Conservation (phyloP, 2,797 vertebrate genomes). For the Sebastes nivosus region DNA sequence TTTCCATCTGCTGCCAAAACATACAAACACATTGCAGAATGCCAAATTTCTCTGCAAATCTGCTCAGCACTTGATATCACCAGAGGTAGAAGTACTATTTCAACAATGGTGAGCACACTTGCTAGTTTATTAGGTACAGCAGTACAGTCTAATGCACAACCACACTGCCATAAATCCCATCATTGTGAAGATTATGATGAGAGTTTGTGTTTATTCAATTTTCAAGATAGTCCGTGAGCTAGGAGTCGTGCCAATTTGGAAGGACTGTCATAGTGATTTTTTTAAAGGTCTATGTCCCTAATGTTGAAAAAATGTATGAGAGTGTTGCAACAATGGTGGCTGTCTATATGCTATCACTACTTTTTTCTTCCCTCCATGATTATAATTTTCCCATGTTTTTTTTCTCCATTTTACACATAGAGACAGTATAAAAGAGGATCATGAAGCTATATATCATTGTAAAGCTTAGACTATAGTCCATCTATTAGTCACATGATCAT, state of each 20-base stretch:
- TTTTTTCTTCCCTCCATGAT: not conserved
- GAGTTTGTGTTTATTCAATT: not conserved
- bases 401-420: not conserved
- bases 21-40: slow-evolving; percentile 38
- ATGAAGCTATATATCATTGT: not conserved
- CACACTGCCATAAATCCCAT: not conserved
- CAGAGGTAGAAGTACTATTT: slow-evolving; percentile 5
- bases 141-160: not conserved
- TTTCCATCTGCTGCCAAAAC: slow-evolving; percentile 64
- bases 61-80: slow-evolving; percentile 4
- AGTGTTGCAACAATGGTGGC: not conserved
- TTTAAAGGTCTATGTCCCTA: not conserved
- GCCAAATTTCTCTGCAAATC: slow-evolving; percentile 31
- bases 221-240: not conserved
- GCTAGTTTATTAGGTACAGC: not conserved
- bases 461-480: not conserved
- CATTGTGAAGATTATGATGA: not conserved
- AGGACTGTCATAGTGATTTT: not conserved
- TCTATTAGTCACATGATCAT: not conserved
- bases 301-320: not conserved
- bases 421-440: not conserved
- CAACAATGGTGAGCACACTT: not conserved
- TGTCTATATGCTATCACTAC: not conserved
- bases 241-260: not conserved
- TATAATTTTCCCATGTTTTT: not conserved